A percentile compares a stretch with the other conserved stretches of the same genome.
These are phyloP conservation scores for Neoseiulus cucumeris DNA, from an alignment of 1,140 invertebrate genomes.

Conservation along the genomic window DNA sequence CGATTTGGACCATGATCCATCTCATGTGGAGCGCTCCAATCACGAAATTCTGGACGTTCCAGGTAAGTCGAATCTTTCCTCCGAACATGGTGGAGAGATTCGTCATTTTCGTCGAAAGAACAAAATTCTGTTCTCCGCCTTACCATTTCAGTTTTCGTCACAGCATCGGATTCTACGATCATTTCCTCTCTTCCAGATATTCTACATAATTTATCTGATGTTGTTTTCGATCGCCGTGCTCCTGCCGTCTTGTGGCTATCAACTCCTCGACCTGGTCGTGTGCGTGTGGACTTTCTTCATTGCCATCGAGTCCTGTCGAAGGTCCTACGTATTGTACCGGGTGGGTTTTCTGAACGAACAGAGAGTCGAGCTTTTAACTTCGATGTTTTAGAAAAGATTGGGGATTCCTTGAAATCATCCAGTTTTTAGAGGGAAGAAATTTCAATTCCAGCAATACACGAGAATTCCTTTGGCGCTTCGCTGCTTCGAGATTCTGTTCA, in stretches of 20 bases:
- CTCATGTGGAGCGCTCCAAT: conserved; percentile 24
- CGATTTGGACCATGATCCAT: conserved; percentile 22
- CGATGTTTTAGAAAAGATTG: no score
- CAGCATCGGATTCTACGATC: no score
- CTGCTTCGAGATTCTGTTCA: conserved; percentile 19
- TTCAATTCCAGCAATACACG: conserved; percentile 20
- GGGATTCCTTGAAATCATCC: no score
- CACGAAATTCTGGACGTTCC: conserved; percentile 25
- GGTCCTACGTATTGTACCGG: conserved; percentile 18
- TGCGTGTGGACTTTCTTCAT: conserved; percentile 24
- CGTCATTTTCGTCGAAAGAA: no score
- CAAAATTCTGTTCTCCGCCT: background rate
- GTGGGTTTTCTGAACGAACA: no score
- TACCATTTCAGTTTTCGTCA: background rate
- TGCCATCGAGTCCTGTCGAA: conserved; percentile 17
- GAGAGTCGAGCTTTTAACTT: no score
- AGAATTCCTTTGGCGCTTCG: conserved; percentile 19
- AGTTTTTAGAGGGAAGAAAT: no score
- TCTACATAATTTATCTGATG: conserved; percentile 28
- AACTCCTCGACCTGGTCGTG: conserved; percentile 25
- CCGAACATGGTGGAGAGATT: no score
- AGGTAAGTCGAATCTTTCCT: conserved; percentile 14
- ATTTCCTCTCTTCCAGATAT: conserved; percentile 25
- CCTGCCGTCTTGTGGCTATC: conserved; percentile 29
- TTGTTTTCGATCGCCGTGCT: conserved; percentile 28